phyloP scores from a whole-genome alignment of 1,140 invertebrate genomes.

The silkworm (Bombyx mori) region DNA sequence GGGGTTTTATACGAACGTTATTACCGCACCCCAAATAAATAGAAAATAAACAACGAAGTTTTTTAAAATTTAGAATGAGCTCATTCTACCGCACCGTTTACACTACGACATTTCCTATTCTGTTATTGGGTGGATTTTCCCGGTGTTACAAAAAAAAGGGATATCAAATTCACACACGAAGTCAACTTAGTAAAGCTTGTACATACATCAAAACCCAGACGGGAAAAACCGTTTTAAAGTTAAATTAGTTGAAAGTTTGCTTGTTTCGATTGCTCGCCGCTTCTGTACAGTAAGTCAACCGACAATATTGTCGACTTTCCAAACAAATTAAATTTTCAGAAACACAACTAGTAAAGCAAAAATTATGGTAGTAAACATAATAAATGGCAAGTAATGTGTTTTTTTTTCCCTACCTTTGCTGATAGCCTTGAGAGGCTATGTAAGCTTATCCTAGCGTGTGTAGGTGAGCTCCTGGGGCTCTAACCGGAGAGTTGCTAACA shows the following conservation, averaged over 20 bases:
- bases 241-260: slow-evolving; percentile 26
- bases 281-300: background rate
- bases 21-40: too few species aligned
- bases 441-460: too few species aligned
- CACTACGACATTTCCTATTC: background rate
- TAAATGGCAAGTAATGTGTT: too few species aligned
- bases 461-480: too few species aligned
- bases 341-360: too few species aligned
- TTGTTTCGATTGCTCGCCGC: slow-evolving; percentile 17
- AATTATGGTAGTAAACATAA: too few species aligned
- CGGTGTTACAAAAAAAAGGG: background rate
- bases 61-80: background rate
- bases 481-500: too few species aligned
- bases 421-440: too few species aligned
- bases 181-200: background rate
- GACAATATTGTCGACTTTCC: too few species aligned
- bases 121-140: background rate
- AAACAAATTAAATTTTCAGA: too few species aligned
- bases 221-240: slow-evolving; percentile 23
- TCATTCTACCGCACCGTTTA: background rate
- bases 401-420: too few species aligned
- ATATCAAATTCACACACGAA: background rate
- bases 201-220: slow-evolving; percentile 4
- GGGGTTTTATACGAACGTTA: too few species aligned
- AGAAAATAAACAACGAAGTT: background rate